These are phyloP conservation scores for Tetragnatha versicolor DNA, from an alignment of 1,140 invertebrate genomes.

Conservation along the genomic window DNA sequence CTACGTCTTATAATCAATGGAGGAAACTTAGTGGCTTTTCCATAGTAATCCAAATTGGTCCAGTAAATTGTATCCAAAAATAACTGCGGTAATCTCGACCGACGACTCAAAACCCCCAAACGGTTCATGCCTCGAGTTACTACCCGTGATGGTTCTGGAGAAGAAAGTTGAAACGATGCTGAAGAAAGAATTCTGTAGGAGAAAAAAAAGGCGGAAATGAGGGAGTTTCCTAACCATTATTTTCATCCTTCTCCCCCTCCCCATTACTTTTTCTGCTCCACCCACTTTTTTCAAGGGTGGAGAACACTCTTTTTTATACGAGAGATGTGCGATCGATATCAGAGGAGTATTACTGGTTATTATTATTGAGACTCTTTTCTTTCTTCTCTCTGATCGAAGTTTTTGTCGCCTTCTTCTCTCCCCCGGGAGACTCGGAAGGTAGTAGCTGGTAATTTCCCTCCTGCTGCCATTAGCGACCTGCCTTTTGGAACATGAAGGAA, in stretches of 20 bases:
- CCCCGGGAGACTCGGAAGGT: no score
- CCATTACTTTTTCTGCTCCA: not conserved
- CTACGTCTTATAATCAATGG: no score
- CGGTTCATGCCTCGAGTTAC: no score
- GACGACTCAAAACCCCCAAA: no score
- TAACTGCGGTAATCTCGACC: no score
- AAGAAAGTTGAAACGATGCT: not conserved
- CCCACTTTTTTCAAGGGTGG: constrained; percentile 4
- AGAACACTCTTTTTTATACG: no score
- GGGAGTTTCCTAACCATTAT: not conserved
- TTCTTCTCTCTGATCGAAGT: not conserved
- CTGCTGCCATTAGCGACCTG: not conserved
- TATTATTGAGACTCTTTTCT: not conserved
- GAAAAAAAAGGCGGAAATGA: constrained; percentile 2
- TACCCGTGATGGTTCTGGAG: not conserved
- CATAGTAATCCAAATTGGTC: no score
- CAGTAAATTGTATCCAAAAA: no score
- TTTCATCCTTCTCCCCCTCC: not conserved
- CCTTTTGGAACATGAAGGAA: no score
- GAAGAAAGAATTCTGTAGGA: not conserved
- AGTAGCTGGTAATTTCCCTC: constrained; percentile 17
- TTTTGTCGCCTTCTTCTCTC: constrained; percentile 1
- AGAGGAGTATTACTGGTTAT: constrained; percentile 18
- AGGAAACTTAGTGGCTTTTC: no score
- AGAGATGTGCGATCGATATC: not conserved